Evolutionary conservation across 2,888 invertebrate species (phyloP).

Genomic region (Drosophila antonietae): DNA sequence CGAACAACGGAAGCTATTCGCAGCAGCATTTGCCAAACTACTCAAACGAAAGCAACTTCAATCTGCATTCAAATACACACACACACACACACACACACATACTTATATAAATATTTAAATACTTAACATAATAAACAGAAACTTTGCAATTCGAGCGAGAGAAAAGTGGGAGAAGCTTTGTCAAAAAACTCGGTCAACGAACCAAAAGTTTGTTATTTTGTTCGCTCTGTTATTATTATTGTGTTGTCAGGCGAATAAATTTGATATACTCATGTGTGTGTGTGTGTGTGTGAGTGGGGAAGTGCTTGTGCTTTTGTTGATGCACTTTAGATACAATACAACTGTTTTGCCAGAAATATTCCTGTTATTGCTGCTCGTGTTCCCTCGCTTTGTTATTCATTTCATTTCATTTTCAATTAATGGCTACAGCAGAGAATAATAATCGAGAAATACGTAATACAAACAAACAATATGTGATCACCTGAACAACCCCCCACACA

Average conservation of each 20-base stretch:
- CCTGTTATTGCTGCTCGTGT: not conserved
- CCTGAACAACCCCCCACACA: not conserved
- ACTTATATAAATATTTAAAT: slow-evolving; percentile 2
- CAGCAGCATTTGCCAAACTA: slow-evolving; percentile 28
- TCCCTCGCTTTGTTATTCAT: slow-evolving; percentile 4
- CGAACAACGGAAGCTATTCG: slow-evolving; percentile 47
- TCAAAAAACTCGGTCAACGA: slow-evolving; percentile 73
- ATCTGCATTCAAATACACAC: slow-evolving; percentile 38
- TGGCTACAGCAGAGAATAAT: slow-evolving; percentile 33
- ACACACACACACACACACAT: slow-evolving; percentile 4
- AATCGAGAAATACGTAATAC: slow-evolving; percentile 41
- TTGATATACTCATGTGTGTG: not conserved
- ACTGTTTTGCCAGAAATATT: slow-evolving; percentile 18
- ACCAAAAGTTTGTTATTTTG: slow-evolving; percentile 32
- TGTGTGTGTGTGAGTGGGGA: slow-evolving; percentile 13
- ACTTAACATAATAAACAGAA: slow-evolving; percentile 44
- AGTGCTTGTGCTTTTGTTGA: slow-evolving; percentile 34
- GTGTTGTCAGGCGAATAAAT: slow-evolving; percentile 35
- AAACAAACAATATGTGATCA: slow-evolving; percentile 29
- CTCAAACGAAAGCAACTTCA: slow-evolving; percentile 43
- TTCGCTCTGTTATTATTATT: not conserved
- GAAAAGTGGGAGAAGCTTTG: not conserved
- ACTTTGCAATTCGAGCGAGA: slow-evolving; percentile 19
- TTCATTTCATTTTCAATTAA: slow-evolving; percentile 70
- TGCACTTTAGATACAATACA: slow-evolving; percentile 44